Base-by-base conservation (phyloP, 2,888 invertebrate species). In the Drosophila pseudotalamancana region DNA sequence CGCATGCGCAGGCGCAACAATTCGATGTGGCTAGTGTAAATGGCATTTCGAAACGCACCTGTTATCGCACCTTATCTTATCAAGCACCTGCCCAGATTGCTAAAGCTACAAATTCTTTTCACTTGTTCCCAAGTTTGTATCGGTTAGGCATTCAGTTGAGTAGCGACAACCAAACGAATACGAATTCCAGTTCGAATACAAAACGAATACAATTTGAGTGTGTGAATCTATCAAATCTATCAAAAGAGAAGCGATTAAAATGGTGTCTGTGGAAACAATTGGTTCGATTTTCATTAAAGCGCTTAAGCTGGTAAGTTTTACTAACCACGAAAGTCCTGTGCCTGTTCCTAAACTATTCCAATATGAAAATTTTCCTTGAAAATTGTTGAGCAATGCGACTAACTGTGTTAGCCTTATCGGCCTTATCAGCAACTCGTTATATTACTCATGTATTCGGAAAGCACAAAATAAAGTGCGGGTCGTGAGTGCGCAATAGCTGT, bases 211-310 rank as follows among this genome's bases (percentile, higher is more conserved):
- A 18, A 14, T 40, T 37, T 25, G 11, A 42, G 25, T 40, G 34
- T 55, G 32, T 42, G 32, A 32, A 55, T n/a, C 45, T 31, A 23
- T 11, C 35, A 2, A 21, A n/a, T n/a, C n/a, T n/a, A n/a, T n/a
- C n/a, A n/a, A 3, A 27, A 25, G 42, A 27, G 16, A 51, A 42
- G 14, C 16, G 6, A 43, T 12, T 53, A 95, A 92, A 92, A 96
- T 96, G 96, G 95, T 95, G 90, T 95, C 95, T 71, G 93, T 96
- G 62, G 95, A 95, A 90, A 96, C 95, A 40, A 95, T 97, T 79
- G 96, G 95, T 71, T 94, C 96, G 57, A 94, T 97, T 64, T 94
- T 96, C 90, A 94, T 97, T 87, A 97, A 97, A 93, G 92, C 95
- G 61, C 92, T 96, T 59, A 97, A 97, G 93, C 92, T 97, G 94